phyloP scores from a whole-genome alignment of 2,888 invertebrate species.

The Odontocolon sp. region DNA sequence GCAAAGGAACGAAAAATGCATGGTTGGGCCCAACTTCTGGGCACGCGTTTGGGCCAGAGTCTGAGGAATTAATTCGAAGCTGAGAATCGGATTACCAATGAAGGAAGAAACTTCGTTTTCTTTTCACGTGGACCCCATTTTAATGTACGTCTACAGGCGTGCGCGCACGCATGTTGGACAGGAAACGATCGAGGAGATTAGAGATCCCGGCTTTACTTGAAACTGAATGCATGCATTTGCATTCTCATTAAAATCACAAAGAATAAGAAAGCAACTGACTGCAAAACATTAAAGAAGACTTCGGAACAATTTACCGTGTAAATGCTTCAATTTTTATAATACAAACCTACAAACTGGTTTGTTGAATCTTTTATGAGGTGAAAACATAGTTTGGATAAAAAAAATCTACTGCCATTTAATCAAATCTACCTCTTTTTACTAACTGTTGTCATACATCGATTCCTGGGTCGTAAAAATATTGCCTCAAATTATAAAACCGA shows the following conservation, averaged over 20 bases:
- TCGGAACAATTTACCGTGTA: no score
- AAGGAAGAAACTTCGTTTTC: not conserved
- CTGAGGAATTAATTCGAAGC: constrained; percentile 52
- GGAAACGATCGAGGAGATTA: constrained; percentile 49
- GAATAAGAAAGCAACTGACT: not conserved
- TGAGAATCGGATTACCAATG: constrained; percentile 49
- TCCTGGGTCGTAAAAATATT: no score
- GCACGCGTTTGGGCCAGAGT: constrained; percentile 41
- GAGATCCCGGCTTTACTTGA: constrained; percentile 26
- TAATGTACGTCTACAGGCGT: constrained; percentile 19
- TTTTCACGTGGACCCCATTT: constrained; percentile 18
- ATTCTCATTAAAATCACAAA: constrained; percentile 23
- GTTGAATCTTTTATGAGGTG: no score
- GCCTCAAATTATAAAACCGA: no score
- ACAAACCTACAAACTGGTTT: no score
- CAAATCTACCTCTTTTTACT: no score
- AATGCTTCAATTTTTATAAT: no score
- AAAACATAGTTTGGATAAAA: no score
- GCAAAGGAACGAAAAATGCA: not conserved
- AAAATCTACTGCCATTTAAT: no score
- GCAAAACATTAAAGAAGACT: no score
- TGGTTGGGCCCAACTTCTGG: constrained; percentile 10
- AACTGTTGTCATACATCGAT: no score
- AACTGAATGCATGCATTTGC: constrained; percentile 19
- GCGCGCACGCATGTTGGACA: constrained; percentile 26